Evolutionary conservation across 2,797 vertebrate genomes (phyloP).

Genomic region (Phyllotis vaccarum): DNA sequence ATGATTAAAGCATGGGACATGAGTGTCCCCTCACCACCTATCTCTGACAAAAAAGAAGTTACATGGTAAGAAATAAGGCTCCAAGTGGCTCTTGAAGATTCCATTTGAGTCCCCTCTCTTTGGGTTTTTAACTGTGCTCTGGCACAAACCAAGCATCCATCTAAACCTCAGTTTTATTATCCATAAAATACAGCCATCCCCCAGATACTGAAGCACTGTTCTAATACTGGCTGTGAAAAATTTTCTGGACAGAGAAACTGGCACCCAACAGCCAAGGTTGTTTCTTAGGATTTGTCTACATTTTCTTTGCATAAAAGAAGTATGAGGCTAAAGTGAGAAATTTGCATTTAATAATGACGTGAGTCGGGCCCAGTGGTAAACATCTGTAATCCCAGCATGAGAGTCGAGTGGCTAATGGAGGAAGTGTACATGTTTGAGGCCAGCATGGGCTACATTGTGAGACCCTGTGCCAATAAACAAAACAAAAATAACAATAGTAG

Average conservation of each 20-base stretch:
- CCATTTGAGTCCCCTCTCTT: not conserved
- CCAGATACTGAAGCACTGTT: not conserved
- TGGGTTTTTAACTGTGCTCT: not conserved
- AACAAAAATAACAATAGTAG: not conserved
- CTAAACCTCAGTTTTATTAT: slow-evolving; percentile 4
- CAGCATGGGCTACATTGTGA: not conserved
- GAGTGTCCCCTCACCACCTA: not conserved
- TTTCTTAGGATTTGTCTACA: not conserved
- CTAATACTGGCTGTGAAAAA: not conserved
- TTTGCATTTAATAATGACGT: not conserved
- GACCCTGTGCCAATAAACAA: not conserved
- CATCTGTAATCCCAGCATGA: not conserved
- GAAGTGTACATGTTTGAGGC: not conserved
- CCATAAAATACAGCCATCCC: not conserved
- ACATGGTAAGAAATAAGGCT: not conserved
- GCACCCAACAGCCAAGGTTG: not conserved
- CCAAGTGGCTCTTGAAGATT: not conserved
- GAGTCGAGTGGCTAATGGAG: not conserved
- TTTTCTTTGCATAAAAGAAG: slow-evolving; percentile 16
- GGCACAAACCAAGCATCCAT: not conserved
- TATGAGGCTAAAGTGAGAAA: not conserved
- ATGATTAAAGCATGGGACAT: not conserved
- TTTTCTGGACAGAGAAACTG: not conserved
- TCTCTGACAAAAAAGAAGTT: not conserved
- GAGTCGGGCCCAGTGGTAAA: not conserved